These are phyloP conservation scores for Nomada fabriciana DNA, from an alignment of 2,888 invertebrate species.

Conservation along the genomic window DNA sequence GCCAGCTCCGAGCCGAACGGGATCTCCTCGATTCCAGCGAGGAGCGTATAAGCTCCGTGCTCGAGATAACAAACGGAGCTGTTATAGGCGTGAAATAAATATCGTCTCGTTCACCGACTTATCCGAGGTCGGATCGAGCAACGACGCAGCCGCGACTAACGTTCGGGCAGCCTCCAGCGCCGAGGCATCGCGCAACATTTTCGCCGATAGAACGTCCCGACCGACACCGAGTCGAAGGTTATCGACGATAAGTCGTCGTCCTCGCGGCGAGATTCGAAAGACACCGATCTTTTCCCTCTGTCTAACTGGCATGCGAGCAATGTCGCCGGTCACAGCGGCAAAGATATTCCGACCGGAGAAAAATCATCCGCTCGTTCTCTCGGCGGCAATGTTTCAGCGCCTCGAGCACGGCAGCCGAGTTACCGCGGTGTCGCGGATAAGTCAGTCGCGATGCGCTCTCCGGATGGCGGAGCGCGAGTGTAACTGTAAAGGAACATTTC, in stretches of 20 bases:
- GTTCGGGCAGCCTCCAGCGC: background rate
- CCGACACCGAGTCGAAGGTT: conserved; percentile 47
- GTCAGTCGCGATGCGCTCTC: conserved; percentile 19
- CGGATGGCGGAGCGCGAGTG: no score
- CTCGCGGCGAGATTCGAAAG: conserved; percentile 52
- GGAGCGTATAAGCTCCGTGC: background rate
- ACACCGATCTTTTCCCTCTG: conserved; percentile 63
- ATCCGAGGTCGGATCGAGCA: conserved; percentile 31
- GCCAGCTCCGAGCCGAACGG: conserved; percentile 32
- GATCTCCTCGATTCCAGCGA: conserved; percentile 21
- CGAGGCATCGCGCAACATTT: conserved; percentile 22
- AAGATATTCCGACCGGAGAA: conserved; percentile 45
- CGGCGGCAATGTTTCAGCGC: conserved; percentile 41
- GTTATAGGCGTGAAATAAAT: conserved; percentile 38
- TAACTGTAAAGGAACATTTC: conserved; percentile 35
- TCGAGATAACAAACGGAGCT: conserved; percentile 22
- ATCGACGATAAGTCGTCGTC: conserved; percentile 52
- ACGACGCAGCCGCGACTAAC: background rate
- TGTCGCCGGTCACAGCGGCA: conserved; percentile 46
- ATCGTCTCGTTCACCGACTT: conserved; percentile 14
- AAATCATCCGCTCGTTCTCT: conserved; percentile 50
- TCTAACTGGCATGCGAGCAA: conserved; percentile 70
- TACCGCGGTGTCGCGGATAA: conserved; percentile 40
- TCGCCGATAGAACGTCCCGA: conserved; percentile 21
- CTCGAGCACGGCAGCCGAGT: conserved; percentile 22